Percentiles rank a stretch among this genome's conserved stretches.
These are phyloP conservation scores for Rattus norvegicus DNA, from an alignment of 2,113 vertebrate species.

Conservation along the genomic window GRCr8 NC_086023.1:83567501-83568000, in stretches of 20 bases:
- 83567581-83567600: not conserved
- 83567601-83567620: not conserved
- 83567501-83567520: not conserved
- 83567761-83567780: slow-evolving; percentile 7
- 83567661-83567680: not conserved
- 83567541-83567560: not conserved
- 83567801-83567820: not conserved
- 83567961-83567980: not conserved
- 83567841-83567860: not conserved
- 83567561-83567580: not conserved
- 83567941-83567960: not conserved
- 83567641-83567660: not conserved
- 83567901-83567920: slow-evolving; percentile 38
- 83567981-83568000: not conserved
- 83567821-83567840: slow-evolving; percentile 39
- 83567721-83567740: not conserved
- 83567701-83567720: not conserved
- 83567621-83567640: not conserved
- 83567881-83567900: slow-evolving; percentile 19
- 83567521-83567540: not conserved
- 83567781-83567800: slow-evolving; percentile 24
- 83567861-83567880: not conserved
- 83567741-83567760: slow-evolving; percentile 33
- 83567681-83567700: not conserved
- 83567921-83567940: not conserved